Base-by-base conservation (phyloP, 1,140 invertebrate species). In the Oncopodura yosiiana region DNA sequence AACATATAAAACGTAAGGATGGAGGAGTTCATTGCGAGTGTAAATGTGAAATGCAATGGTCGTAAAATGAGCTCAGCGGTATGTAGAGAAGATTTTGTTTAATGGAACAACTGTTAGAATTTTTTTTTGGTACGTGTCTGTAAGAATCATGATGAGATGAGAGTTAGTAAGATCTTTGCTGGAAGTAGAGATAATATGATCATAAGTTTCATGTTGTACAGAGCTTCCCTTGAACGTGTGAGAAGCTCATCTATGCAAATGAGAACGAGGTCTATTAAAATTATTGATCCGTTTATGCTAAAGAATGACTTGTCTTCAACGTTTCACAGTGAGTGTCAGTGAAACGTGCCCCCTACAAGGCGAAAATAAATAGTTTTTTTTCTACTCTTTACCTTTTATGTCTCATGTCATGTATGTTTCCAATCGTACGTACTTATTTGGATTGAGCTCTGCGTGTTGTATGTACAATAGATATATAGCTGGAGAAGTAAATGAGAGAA, bases 221-320 rank as follows among this genome's bases (percentile, higher is more conserved):
- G n/a, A n/a, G n/a, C n/a, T n/a, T n/a, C n/a, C n/a, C n/a, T n/a
- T n/a, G 24, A 16, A 53, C 41, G 52, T 53, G 52, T 53, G 52
- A n/a, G n/a, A 53, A 53, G 52, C 52, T 53, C 52, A 46, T 53
- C 52, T 53, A 53, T 53, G 52, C 52, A 53, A 53, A 53, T 53
- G 52, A 53, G 52, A n/a, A 46, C 36, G 39, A 53, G 50, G 39
- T 53, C 50, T 53, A 53, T 53, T 44, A 53, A 53, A 53, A 53
- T 53, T 44, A 53, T 53, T 43, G 50, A n/a, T 53, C 50, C 50
- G 50, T 44, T 53, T 53, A 45, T 53, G 52, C 52, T 53, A 53
- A 53, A 53, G 52, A 41, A 46, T 46, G 52, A 53, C 52, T 53
- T 53, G 52, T 53, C 52, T 53, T 53, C 52, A 34, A 53, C 30